Conservation (phyloP, 2,113 vertebrate species). For the Myrmophylax atrothorax region DNA sequence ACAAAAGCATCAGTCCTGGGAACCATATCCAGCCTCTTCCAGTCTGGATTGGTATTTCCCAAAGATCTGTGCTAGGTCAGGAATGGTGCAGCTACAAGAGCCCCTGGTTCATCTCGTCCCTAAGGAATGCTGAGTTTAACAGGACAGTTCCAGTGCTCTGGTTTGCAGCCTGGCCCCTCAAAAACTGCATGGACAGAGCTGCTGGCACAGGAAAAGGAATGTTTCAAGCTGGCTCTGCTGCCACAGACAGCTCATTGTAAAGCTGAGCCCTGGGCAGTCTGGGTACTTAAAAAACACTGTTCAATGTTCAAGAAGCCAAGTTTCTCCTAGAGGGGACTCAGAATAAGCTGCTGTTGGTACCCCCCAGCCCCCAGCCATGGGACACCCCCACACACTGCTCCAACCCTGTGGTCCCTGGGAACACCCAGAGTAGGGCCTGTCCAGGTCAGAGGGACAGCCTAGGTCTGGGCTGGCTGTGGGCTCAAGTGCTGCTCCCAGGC, state of each 20-base stretch:
- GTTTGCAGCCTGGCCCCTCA: not conserved
- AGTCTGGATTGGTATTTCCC: accelerated
- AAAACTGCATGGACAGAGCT: not conserved
- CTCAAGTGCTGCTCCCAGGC: not conserved
- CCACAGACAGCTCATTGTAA: not conserved
- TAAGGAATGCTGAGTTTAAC: not conserved
- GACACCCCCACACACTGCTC: not conserved
- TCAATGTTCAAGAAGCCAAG: not conserved
- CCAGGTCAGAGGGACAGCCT: not conserved
- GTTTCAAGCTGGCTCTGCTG: not conserved
- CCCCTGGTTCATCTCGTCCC: not conserved
- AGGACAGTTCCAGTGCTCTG: not conserved
- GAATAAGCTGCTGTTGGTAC: not conserved
- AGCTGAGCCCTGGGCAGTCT: not conserved
- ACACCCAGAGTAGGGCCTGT: too few relatives aligned
- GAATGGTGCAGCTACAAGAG: not conserved
- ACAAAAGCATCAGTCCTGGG: not conserved
- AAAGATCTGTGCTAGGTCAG: accelerated
- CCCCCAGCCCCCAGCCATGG: not conserved
- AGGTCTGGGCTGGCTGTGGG: not conserved
- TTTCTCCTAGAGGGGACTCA: not conserved
- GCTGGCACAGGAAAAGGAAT: not conserved
- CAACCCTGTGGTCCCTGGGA: not conserved
- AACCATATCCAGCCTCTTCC: not conserved
- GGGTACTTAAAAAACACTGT: not conserved